Conservation (phyloP, 2,797 vertebrate genomes). For the Oryzias sinensis region DNA sequence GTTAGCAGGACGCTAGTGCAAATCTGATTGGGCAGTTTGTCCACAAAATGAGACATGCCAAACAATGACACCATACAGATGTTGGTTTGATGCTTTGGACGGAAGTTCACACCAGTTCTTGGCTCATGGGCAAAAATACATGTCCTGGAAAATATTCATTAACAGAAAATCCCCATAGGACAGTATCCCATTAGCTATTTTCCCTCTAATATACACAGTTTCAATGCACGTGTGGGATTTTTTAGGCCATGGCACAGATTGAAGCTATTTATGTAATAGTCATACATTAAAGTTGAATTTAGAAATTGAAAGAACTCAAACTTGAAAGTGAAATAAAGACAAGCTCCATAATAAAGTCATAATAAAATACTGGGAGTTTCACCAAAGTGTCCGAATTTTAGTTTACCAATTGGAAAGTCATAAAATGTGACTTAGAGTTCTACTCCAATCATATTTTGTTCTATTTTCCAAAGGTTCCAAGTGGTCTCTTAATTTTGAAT, state of each 20-base stretch:
- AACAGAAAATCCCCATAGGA: constrained; percentile 1
- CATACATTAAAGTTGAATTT: too few relatives aligned
- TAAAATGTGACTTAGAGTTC: too few relatives aligned
- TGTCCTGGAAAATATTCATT: constrained; percentile 36
- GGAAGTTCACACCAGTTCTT: neutral
- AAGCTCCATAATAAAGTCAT: too few relatives aligned
- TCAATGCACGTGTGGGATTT: neutral
- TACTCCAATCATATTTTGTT: too few relatives aligned
- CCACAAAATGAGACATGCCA: constrained; percentile 4
- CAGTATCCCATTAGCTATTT: constrained; percentile 24
- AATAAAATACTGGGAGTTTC: too few relatives aligned
- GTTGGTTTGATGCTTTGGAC: neutral
- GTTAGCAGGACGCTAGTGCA: constrained; percentile 24
- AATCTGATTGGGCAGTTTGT: constrained; percentile 12
- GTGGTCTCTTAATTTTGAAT: too few relatives aligned
- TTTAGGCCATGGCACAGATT: constrained; percentile 6
- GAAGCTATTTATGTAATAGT: too few relatives aligned
- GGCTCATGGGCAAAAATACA: constrained; percentile 3
- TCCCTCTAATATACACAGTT: constrained; percentile 12
- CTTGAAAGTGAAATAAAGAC: too few relatives aligned
- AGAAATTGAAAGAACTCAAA: too few relatives aligned
- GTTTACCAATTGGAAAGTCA: too few relatives aligned
- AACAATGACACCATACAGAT: neutral
- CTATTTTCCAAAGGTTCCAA: too few relatives aligned
- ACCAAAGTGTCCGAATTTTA: too few relatives aligned